Evolutionary conservation across 2,113 vertebrate species (phyloP), one percentile per base, ranked within the genome.

Genomic region (Dissostichus mawsoni): DNA sequence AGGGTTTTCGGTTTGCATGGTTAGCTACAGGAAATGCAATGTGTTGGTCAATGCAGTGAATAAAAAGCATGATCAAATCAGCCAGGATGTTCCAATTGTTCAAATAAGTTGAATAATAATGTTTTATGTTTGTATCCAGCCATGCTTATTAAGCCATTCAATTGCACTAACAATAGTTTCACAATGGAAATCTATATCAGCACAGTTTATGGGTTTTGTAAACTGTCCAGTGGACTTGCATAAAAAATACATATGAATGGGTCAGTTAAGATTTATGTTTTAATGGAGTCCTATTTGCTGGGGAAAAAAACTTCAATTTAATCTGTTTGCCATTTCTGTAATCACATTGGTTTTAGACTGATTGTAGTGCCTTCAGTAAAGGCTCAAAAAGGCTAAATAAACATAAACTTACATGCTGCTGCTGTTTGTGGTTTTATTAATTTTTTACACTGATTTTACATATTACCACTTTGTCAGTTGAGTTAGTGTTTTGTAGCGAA

Each of bases 211-310:
- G 55, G 29, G 11, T n/a, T 47, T 3, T 48, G 14, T n/a, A 17
- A 58, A 36, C 16, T 23, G 51, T 33, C 3, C 23, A 47, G 8
- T 55, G 0, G 4, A 56, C 51, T 4, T 45, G 1, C 8, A 17
- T 13, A 8, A 41, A 8, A 41, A 33, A 14, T 14, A 50, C 29
- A 52, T 13, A 70, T 7, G 20, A 69, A 56, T 68, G 5, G 2
- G 50, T 62, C 14, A 56, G 48, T 68, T 33, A 29, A 41, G 17
- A 65, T 79, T 76, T 56, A n/a, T 3, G 45, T 52, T 69, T 70
- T 47, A 61, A 76, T 36, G 0, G 33, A 65, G 61, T 51, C 33
- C 23, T 20, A 33, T 78, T 66, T 83, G 33, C 58, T 63, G 74
- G 23, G 13, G 13, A n/a, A 69, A 57, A 79, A 16, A 53, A 18